A percentile compares a stretch with the other conserved stretches of the same genome.
Evolutionary conservation across 2,888 invertebrate species (phyloP).

Genomic region (Caenorhabditis zanzibari): DNA sequence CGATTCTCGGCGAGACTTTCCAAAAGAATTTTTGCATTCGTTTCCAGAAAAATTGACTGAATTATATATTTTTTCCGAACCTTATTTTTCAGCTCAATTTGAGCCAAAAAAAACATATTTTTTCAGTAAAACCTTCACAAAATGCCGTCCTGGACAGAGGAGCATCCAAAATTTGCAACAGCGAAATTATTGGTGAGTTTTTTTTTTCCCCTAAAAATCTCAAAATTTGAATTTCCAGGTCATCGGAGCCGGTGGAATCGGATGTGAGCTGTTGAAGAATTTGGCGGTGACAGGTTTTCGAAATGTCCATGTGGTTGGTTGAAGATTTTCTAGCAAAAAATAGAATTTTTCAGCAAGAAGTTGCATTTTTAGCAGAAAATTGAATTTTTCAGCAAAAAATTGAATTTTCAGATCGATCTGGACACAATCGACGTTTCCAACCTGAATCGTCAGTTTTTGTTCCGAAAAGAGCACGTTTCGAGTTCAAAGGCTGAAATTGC

Average conservation of each 20-base stretch:
- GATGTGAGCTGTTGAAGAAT: constrained; percentile 98
- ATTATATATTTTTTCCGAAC: too few relatives aligned
- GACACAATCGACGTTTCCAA: constrained; percentile 99
- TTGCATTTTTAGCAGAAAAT: constrained; percentile 87
- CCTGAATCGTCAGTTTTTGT: constrained; percentile 98
- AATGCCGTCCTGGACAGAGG: constrained; percentile 45
- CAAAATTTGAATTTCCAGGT: constrained; percentile 83
- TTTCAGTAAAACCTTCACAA: constrained; percentile 5
- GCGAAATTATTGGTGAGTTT: constrained; percentile 28
- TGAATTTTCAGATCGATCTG: constrained; percentile 92
- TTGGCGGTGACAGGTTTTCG: constrained; percentile 95
- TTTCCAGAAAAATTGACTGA: not conserved
- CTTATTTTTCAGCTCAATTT: too few relatives aligned
- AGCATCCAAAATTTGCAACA: constrained; percentile 29
- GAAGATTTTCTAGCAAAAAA: too few relatives aligned
- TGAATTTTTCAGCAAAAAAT: constrained; percentile 1
- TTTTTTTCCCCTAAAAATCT: not conserved
- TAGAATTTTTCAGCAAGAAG: not conserved
- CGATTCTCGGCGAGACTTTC: too few relatives aligned
- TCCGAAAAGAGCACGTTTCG: constrained; percentile 97
- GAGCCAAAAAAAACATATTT: not conserved
- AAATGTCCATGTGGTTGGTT: constrained; percentile 94
- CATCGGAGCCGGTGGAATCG: constrained; percentile 97
- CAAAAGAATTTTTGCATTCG: too few relatives aligned
- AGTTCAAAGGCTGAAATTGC: constrained; percentile 89